phyloP scores from a whole-genome alignment of 1,140 invertebrate genomes.

The Stegodyphus dumicola region DNA sequence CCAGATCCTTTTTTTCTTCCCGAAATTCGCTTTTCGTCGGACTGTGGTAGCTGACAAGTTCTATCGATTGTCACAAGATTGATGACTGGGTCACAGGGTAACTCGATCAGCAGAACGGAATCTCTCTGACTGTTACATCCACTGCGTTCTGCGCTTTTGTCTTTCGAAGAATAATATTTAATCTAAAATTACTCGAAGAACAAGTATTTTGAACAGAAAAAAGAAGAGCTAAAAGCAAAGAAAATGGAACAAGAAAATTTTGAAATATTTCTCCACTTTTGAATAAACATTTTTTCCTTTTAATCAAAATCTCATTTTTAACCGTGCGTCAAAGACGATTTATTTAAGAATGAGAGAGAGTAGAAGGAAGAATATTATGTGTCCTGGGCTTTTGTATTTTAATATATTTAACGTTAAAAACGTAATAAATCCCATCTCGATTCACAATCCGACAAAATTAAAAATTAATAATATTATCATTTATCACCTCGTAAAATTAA shows the following conservation, averaged over 20 bases:
- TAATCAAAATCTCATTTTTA: no score
- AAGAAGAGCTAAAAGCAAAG: neutral
- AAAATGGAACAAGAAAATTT: neutral
- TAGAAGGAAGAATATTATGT: no score
- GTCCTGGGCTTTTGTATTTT: no score
- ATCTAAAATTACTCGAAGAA: neutral
- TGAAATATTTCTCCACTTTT: no score
- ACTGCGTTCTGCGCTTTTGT: neutral
- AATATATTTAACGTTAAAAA: no score
- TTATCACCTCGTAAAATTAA: no score
- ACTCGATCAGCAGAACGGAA: conserved; percentile 5
- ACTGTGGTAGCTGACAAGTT: conserved; percentile 13
- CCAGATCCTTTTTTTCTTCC: neutral
- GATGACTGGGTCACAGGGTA: conserved; percentile 19
- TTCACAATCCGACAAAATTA: no score
- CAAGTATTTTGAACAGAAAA: neutral
- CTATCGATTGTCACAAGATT: conserved; percentile 45
- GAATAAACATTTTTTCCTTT: no score
- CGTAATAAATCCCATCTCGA: no score
- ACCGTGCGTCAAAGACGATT: no score
- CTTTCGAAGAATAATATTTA: neutral
- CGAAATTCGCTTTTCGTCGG: conserved; percentile 20
- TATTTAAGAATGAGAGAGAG: no score
- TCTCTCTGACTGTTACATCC: neutral
- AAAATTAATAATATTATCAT: no score